A percentile compares a stretch with the other conserved stretches of the same genome.
phyloP scores from a whole-genome alignment of 2,797 vertebrate species.

The Oophaga sylvatica region DNA sequence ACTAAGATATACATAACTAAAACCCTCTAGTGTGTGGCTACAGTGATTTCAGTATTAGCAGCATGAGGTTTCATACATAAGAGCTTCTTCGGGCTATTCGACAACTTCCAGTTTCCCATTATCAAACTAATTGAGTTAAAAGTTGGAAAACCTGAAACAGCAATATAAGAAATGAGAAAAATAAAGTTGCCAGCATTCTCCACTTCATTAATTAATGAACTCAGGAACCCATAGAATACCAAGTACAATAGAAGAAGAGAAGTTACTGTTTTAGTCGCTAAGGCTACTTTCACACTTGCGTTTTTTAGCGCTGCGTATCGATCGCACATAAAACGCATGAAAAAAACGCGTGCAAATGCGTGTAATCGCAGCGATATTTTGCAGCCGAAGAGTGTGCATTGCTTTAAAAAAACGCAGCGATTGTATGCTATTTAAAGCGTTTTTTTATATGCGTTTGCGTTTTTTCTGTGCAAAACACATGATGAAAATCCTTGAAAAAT shows the following conservation, averaged over 20 bases:
- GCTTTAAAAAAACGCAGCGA: too few relatives aligned
- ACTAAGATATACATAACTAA: neutral
- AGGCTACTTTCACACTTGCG: too few relatives aligned
- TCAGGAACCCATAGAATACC: neutral
- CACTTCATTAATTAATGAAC: neutral
- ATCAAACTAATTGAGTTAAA: slow-evolving; percentile 62
- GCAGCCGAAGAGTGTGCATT: too few relatives aligned
- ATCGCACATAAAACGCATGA: too few relatives aligned
- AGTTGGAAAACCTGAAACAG: slow-evolving; percentile 52
- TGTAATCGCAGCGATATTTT: too few relatives aligned
- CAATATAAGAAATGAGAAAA: slow-evolving; percentile 37
- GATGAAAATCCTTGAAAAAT: too few relatives aligned
- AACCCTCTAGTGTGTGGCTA: neutral
- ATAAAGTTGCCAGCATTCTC: slow-evolving; percentile 22
- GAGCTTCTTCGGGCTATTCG: slow-evolving; percentile 53
- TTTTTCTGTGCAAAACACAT: too few relatives aligned
- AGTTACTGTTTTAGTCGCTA: slow-evolving; percentile 66
- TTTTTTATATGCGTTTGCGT: too few relatives aligned
- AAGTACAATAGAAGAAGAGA: slow-evolving; percentile 67
- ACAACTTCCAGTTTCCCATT: slow-evolving; percentile 63
- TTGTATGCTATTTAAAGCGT: too few relatives aligned
- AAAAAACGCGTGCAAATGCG: too few relatives aligned
- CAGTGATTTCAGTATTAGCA: neutral
- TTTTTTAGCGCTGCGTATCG: too few relatives aligned
- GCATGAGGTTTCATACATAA: neutral